A percentile compares a stretch with the other conserved stretches of the same genome.
Evolutionary conservation across 1,140 invertebrate genomes (phyloP).

Genomic region (Drosophila lini): DNA sequence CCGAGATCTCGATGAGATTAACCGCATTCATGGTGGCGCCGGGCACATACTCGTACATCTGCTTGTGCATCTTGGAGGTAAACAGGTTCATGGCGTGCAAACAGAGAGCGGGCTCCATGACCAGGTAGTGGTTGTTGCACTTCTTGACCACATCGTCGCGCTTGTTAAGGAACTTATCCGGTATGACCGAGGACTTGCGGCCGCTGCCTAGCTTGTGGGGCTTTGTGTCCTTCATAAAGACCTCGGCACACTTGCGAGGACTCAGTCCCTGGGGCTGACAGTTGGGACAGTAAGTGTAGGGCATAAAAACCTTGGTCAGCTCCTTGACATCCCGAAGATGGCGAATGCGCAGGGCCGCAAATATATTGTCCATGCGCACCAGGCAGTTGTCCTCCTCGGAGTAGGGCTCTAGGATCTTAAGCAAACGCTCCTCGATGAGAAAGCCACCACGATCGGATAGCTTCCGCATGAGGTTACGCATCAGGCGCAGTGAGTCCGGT

Average conservation of each 20-base stretch:
- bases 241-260: conserved; percentile 65
- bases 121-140: conserved; percentile 85
- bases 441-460: conserved; percentile 87
- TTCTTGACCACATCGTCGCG: neutral
- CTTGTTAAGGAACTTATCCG: conserved; percentile 3
- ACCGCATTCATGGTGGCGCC: conserved; percentile 23
- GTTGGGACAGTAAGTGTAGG: conserved; percentile 86
- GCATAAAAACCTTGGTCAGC: conserved; percentile 86
- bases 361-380: conserved; percentile 89
- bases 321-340: conserved; percentile 85
- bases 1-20: conserved; percentile 56
- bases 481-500: conserved; percentile 54
- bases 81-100: conserved; percentile 83
- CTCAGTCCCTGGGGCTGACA: conserved; percentile 81
- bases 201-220: neutral
- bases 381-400: conserved; percentile 86
- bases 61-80: conserved; percentile 77
- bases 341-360: conserved; percentile 86
- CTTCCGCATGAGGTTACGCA: conserved; percentile 85
- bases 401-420: conserved; percentile 86
- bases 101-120: conserved; percentile 86
- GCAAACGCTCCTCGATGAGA: conserved; percentile 88
- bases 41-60: conserved; percentile 52
- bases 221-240: conserved; percentile 57
- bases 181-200: neutral